Evolutionary conservation across 1,140 invertebrate species (phyloP).

Genomic region (Drosophila novamexicana): DNA sequence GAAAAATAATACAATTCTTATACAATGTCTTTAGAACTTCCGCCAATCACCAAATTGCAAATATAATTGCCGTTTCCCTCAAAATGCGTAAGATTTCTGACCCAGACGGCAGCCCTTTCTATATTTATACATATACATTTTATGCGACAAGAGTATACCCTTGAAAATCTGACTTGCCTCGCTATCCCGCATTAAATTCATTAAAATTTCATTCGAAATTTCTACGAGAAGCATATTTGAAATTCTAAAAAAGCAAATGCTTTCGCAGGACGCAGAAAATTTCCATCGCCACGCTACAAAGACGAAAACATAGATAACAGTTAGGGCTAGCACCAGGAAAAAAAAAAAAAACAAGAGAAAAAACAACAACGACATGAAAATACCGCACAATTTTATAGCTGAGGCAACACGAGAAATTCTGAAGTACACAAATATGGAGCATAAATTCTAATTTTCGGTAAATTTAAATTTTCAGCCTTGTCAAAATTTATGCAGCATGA

Average conservation of each 20-base stretch:
- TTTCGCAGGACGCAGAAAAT: slow-evolving; percentile 58
- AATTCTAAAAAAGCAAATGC: slow-evolving; percentile 73
- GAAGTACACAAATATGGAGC: slow-evolving; percentile 18
- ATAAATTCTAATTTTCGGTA: slow-evolving; percentile 64
- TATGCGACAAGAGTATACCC: slow-evolving; percentile 1
- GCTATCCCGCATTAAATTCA: slow-evolving; percentile 68
- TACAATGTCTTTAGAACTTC: background rate
- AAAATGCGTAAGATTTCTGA: slow-evolving; percentile 12
- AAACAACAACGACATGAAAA: slow-evolving; percentile 25
- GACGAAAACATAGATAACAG: slow-evolving; percentile 77
- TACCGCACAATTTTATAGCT: slow-evolving; percentile 51
- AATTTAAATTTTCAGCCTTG: slow-evolving; percentile 58
- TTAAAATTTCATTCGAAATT: slow-evolving; percentile 76
- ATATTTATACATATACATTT: background rate
- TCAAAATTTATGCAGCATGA: slow-evolving; percentile 58
- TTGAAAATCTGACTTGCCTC: slow-evolving; percentile 23
- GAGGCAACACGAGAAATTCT: slow-evolving; percentile 25
- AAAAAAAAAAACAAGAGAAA: slow-evolving; percentile 27
- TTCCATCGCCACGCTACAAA: slow-evolving; percentile 32
- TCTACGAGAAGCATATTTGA: slow-evolving; percentile 66
- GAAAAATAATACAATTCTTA: slow-evolving; percentile 10
- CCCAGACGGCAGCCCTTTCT: slow-evolving; percentile 17
- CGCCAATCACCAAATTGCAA: slow-evolving; percentile 26
- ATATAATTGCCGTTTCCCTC: slow-evolving; percentile 5
- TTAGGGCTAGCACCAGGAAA: slow-evolving; percentile 46